A percentile compares a stretch with the other conserved stretches of the same genome.
Conservation (phyloP, 2,113 vertebrate species). For the Orientallactaga bullata region DNA sequence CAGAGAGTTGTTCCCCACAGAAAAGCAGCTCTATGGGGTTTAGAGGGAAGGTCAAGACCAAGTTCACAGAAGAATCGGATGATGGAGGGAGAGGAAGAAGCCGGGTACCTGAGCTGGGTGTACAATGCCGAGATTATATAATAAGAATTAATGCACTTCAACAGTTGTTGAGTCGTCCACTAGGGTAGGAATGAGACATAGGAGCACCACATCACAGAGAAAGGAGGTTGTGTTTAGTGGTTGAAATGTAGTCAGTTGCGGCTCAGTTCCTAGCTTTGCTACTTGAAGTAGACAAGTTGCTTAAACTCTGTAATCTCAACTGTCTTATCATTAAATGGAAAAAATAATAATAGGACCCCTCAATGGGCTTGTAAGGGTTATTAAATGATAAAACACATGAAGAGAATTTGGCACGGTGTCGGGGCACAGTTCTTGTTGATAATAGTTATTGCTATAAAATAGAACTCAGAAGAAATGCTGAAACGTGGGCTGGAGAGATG, state of each 20-base stretch:
- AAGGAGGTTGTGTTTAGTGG: neutral
- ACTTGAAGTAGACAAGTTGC: neutral
- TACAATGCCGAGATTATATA: neutral
- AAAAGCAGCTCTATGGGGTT: neutral
- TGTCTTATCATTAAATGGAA: neutral
- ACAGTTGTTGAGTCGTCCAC: neutral
- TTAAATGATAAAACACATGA: neutral
- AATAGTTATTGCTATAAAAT: neutral
- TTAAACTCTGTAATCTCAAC: neutral
- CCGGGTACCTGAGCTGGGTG: neutral
- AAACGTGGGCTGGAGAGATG: too few relatives aligned
- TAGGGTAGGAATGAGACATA: neutral
- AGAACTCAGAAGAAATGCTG: neutral
- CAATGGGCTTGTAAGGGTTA: neutral
- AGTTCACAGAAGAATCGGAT: neutral
- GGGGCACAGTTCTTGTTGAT: neutral
- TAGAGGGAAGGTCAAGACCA: neutral
- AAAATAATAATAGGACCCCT: neutral
- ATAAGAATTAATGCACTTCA: neutral
- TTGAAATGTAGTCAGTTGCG: neutral
- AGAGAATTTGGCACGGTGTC: neutral
- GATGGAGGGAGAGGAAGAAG: neutral
- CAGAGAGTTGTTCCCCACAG: neutral
- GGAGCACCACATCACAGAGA: neutral
- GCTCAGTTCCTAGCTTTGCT: neutral